A percentile compares a stretch with the other conserved stretches of the same genome.
These are phyloP conservation scores for Mus spretus DNA, from an alignment of 2,797 vertebrate species.

Conservation along the genomic window DNA sequence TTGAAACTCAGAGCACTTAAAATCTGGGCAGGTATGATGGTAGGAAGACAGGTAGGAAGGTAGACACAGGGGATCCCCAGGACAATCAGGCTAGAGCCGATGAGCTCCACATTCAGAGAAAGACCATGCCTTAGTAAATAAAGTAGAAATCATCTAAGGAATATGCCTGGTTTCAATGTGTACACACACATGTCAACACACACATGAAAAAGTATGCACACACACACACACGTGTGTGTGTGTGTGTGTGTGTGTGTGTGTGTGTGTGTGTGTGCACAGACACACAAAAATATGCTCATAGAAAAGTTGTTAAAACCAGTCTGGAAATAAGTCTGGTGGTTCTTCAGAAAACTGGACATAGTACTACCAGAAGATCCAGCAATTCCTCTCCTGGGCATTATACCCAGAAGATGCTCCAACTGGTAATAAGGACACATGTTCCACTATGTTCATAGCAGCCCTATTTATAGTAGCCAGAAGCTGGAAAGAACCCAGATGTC, in stretches of 20 bases:
- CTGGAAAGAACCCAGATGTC: too few species aligned
- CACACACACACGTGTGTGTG: too few species aligned
- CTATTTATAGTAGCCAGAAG: too few species aligned
- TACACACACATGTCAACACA: not conserved
- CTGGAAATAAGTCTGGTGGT: too few species aligned
- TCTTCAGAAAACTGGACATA: too few species aligned
- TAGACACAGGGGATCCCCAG: not conserved
- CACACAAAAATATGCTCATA: not conserved
- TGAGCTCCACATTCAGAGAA: not conserved
- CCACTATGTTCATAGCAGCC: too few species aligned
- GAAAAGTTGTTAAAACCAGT: too few species aligned
- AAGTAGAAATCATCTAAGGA: not conserved
- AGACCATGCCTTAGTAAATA: not conserved
- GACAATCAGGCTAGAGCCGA: not conserved
- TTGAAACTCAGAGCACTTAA: not conserved
- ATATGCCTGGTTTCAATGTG: not conserved
- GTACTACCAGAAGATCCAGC: too few species aligned
- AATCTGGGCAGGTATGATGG: not conserved
- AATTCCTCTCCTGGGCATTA: too few species aligned
- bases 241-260: too few species aligned
- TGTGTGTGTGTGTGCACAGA: not conserved
- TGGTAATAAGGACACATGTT: too few species aligned
- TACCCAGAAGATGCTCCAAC: too few species aligned
- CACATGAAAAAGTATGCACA: not conserved
- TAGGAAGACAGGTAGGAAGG: not conserved